A percentile compares a stretch with the other conserved stretches of the same genome.
These are phyloP conservation scores for Dromius quadrimaculatus DNA, from an alignment of 2,888 invertebrate genomes.

Conservation along the genomic window DNA sequence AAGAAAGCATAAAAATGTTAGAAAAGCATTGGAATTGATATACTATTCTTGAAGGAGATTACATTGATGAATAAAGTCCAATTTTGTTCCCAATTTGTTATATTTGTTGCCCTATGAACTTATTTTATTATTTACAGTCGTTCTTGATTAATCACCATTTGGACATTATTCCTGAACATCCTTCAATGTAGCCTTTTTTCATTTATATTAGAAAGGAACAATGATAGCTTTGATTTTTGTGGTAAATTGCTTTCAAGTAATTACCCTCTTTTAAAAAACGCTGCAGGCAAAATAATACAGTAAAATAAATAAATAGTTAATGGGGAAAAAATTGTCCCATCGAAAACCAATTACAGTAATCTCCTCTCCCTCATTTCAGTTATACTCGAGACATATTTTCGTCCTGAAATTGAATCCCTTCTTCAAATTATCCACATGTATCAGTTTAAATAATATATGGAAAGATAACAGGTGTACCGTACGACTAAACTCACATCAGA, in stretches of 20 bases:
- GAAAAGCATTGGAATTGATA: too few relatives aligned
- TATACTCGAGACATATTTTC: conserved; percentile 7
- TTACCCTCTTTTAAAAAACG: conserved; percentile 16
- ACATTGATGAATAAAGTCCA: too few relatives aligned
- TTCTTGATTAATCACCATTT: too few relatives aligned
- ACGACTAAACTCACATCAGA: background rate
- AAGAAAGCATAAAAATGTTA: too few relatives aligned
- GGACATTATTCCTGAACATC: too few relatives aligned
- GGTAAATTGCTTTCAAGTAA: background rate
- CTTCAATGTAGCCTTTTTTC: too few relatives aligned
- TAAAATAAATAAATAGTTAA: conserved; percentile 35
- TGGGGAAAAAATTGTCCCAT: conserved; percentile 9
- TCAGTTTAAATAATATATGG: conserved; percentile 48
- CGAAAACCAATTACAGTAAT: conserved; percentile 31
- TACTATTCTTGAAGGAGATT: too few relatives aligned
- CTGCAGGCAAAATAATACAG: conserved; percentile 30
- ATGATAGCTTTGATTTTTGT: conserved; percentile 1
- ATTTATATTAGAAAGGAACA: too few relatives aligned
- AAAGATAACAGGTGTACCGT: conserved; percentile 47
- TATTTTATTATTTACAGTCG: too few relatives aligned
- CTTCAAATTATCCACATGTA: conserved; percentile 47
- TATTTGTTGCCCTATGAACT: too few relatives aligned
- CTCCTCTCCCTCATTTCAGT: too few relatives aligned
- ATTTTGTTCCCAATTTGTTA: too few relatives aligned
- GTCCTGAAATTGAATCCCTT: conserved; percentile 32